A percentile compares a stretch with the other conserved stretches of the same genome.
Evolutionary conservation across 2,888 invertebrate species (phyloP).

Genomic region (Amphipyra berbera): DNA sequence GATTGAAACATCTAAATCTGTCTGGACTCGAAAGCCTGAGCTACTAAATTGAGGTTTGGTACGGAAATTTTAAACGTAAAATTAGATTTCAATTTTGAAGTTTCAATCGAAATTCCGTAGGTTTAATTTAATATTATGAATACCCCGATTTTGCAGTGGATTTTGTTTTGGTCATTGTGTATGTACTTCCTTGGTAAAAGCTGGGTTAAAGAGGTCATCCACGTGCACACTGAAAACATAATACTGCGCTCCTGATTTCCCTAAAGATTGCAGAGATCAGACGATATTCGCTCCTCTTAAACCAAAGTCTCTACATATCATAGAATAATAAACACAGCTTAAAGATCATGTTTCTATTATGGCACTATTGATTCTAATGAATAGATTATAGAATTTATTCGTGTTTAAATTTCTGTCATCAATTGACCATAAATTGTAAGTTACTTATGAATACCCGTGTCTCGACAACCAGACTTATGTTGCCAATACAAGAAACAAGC

Average conservation of each 20-base stretch:
- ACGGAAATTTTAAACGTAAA: neutral
- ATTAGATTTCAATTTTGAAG: neutral
- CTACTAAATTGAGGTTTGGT: neutral
- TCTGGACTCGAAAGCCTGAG: neutral
- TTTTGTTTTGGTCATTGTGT: neutral
- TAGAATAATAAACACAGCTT: slow-evolving; percentile 3
- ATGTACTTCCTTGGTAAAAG: neutral
- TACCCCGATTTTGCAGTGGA: neutral
- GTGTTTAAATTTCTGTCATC: slow-evolving; percentile 30
- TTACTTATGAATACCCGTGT: slow-evolving; percentile 53
- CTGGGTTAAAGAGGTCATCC: neutral
- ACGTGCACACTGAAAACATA: neutral
- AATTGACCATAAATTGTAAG: slow-evolving; percentile 45
- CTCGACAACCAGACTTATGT: slow-evolving; percentile 49
- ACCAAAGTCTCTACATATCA: neutral
- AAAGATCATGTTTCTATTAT: slow-evolving; percentile 4
- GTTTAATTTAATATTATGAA: neutral
- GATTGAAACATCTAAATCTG: neutral
- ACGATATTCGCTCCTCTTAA: neutral
- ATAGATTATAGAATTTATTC: slow-evolving; percentile 26
- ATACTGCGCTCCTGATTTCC: slow-evolving; percentile 16
- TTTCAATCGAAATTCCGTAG: neutral
- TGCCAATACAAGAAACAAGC: slow-evolving; percentile 52
- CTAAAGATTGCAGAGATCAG: slow-evolving; percentile 2
- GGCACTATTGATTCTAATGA: slow-evolving; percentile 26